Conservation (phyloP, 2,113 vertebrate species). For the Spea multiplicata region DNA sequence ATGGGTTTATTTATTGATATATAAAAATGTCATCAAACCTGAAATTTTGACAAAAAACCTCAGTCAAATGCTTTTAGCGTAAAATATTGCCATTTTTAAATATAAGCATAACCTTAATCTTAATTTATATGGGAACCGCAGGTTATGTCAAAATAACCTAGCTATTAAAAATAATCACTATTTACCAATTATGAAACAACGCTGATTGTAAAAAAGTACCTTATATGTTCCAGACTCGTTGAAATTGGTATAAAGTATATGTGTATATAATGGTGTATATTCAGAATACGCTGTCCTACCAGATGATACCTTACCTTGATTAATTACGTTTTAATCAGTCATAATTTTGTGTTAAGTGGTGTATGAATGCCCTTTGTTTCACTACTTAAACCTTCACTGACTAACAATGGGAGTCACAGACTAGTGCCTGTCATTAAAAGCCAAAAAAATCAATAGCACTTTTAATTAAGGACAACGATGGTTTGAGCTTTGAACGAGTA, state of each 20-base stretch:
- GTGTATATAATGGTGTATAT: slow-evolving; percentile 4
- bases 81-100: no score
- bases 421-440: slow-evolving; percentile 63
- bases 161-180: no score
- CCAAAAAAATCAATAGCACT: slow-evolving; percentile 72
- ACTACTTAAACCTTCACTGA: slow-evolving; percentile 70
- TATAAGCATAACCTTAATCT: no score
- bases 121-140: no score
- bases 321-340: slow-evolving; percentile 77
- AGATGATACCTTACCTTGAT: slow-evolving; percentile 66
- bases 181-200: background rate
- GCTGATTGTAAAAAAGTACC: background rate
- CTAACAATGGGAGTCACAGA: slow-evolving; percentile 66
- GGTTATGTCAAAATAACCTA: no score
- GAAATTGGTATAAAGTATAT: slow-evolving; percentile 21
- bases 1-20: no score
- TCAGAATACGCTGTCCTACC: slow-evolving; percentile 24
- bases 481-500: slow-evolving; percentile 58
- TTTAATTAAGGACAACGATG: slow-evolving; percentile 73
- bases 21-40: no score
- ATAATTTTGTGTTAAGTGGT: slow-evolving; percentile 76
- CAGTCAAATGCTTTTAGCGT: no score
- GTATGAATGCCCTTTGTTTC: slow-evolving; percentile 74
- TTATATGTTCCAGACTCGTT: slow-evolving; percentile 36
- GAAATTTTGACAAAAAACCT: no score